These are phyloP conservation scores for Typhlichthys eigenmanni DNA, from an alignment of 2,797 vertebrate genomes.

Conservation along the genomic window DNA sequence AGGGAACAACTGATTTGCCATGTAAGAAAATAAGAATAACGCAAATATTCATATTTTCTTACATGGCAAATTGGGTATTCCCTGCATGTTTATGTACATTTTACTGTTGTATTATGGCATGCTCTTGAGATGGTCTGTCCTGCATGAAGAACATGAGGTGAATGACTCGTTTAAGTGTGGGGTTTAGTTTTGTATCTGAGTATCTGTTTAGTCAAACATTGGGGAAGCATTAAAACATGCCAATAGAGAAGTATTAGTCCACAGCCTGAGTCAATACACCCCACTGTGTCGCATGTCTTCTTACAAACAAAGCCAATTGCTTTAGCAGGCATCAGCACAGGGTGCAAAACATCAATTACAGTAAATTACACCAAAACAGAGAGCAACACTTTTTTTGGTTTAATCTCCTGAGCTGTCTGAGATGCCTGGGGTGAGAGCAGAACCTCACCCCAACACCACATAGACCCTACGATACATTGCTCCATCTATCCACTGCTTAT, in stretches of 20 bases:
- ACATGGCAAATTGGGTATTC: no score
- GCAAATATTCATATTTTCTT: no score
- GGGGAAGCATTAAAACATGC: constrained; percentile 69
- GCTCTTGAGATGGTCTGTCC: neutral
- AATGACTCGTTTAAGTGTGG: neutral
- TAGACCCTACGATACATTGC: constrained; percentile 57
- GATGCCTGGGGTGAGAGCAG: constrained; percentile 64
- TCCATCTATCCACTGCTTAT: constrained; percentile 17
- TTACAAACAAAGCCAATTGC: constrained; percentile 73
- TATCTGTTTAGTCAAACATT: constrained; percentile 66
- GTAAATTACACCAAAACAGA: constrained; percentile 76
- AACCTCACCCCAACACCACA: constrained; percentile 57
- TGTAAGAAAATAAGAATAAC: no score
- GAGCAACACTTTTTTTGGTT: constrained; percentile 72
- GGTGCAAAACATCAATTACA: constrained; percentile 75
- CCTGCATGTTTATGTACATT: neutral
- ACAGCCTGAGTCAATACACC: constrained; percentile 71
- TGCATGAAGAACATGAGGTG: neutral
- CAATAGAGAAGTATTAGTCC: constrained; percentile 71
- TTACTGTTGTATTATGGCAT: neutral
- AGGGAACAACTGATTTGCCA: no score
- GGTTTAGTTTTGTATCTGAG: constrained; percentile 35
- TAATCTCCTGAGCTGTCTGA: constrained; percentile 65
- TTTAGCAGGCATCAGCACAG: constrained; percentile 56
- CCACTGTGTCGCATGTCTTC: constrained; percentile 71